Base-by-base conservation (phyloP, 2,888 invertebrate species). In the Dicyrtomina minuta region DNA sequence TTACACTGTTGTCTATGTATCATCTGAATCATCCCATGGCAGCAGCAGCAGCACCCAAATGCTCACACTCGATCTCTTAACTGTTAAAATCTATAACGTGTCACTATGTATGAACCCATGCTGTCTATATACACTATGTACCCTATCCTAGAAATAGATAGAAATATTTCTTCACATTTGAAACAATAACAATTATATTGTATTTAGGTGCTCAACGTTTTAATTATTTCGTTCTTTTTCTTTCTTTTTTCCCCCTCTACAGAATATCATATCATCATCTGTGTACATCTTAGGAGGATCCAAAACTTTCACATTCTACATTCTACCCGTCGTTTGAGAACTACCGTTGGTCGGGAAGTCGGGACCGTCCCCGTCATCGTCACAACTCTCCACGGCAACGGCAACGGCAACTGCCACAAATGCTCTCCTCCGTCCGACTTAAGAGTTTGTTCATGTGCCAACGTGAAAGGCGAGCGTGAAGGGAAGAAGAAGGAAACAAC, bases 201-300 rank as follows among this genome's bases (percentile, higher is more conserved):
- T 33, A 33, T 33, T 33, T 33, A 12, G 39, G 17, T 55, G 22
- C 24, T 27, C 17, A 55, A 65, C 39, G 43, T 70, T 55, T 66
- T 70, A 70, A 70, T 70, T 70, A 70, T 70, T 70, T 70, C 46
- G 51, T 70, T 53, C 60, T 66, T 59, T 69, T 65, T 43, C 33
- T n/a, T n/a, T n/a, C n/a, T n/a, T n/a, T n/a, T n/a, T n/a, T n/a
- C n/a, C n/a, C n/a, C n/a, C n/a, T n/a, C 39, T 41, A 13, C 33
- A 6, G 3, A 12, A n/a, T 17, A 24, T 61, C 53, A 43, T 43
- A 62, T 62, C 49, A 62, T 62, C 62, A 62, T 46, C 44, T 49
- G 46, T 46, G 49, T 49, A 62, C n/a, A n/a, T n/a, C n/a, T n/a
- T n/a, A n/a, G 62, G 49, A 33, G 33, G n/a, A n/a, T n/a, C n/a